Evolutionary conservation across 2,797 vertebrate genomes (phyloP).

Genomic region (Enteromius radiatus): DNA sequence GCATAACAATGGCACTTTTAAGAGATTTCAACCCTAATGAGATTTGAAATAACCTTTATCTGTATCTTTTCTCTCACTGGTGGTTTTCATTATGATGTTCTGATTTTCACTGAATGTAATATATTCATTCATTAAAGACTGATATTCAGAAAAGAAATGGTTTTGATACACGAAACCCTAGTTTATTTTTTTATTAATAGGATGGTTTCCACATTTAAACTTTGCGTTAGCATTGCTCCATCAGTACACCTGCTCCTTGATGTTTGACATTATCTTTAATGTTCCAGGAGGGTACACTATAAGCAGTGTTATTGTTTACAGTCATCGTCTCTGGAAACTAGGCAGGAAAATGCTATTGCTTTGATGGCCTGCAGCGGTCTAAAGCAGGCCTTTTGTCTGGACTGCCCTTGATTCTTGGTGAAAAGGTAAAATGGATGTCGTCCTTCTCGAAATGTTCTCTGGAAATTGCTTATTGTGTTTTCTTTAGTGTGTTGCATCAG

Average conservation of each 20-base stretch:
- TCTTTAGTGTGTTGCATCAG: conserved; percentile 49
- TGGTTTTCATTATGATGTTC: conserved; percentile 55
- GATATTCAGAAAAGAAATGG: conserved; percentile 22
- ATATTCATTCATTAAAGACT: conserved; percentile 61
- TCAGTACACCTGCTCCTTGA: conserved; percentile 3
- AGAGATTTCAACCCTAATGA: conserved; percentile 54
- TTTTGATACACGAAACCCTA: background rate
- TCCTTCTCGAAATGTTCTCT: conserved; percentile 31
- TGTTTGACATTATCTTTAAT: conserved; percentile 38
- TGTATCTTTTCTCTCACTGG: conserved; percentile 47
- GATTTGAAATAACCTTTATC: conserved; percentile 49
- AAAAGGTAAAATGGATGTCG: conserved; percentile 45
- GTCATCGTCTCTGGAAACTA: conserved; percentile 34
- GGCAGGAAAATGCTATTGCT: conserved; percentile 28
- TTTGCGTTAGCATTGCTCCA: background rate
- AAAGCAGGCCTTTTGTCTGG: conserved; percentile 19
- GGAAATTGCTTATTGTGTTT: conserved; percentile 48
- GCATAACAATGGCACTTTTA: conserved; percentile 54
- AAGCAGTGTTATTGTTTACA: conserved; percentile 31
- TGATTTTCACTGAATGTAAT: conserved; percentile 63
- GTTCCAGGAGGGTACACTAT: background rate
- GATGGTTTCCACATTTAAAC: background rate
- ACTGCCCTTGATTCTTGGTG: conserved; percentile 23
- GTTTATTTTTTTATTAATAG: background rate
- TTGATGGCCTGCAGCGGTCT: conserved; percentile 15